These are phyloP conservation scores for Lynx canadensis DNA, from an alignment of 2,113 vertebrate species.

Conservation along the genomic window DNA sequence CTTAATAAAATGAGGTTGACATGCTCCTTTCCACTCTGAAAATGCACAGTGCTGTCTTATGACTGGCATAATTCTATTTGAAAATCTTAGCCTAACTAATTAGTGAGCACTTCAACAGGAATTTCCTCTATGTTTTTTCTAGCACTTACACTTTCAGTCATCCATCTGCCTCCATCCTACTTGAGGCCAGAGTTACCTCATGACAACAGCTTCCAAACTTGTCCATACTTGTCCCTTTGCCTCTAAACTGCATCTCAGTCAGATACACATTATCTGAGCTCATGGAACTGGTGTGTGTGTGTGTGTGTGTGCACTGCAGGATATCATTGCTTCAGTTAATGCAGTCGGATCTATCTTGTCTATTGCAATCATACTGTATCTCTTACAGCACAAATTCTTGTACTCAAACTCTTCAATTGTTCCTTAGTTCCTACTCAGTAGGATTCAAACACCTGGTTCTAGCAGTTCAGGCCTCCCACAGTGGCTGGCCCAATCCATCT, in stretches of 20 bases:
- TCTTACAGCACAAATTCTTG: neutral
- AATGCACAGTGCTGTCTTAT: neutral
- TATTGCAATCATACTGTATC: neutral
- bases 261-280: neutral
- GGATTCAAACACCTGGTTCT: neutral
- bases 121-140: neutral
- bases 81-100: constrained; percentile 27
- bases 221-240: neutral
- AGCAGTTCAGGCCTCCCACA: neutral
- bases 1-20: neutral
- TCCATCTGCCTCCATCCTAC: neutral
- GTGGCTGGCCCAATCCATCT: neutral
- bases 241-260: neutral
- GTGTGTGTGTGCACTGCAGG: neutral
- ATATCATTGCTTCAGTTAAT: neutral
- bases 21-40: neutral
- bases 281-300: neutral
- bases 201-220: neutral
- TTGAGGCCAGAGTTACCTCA: neutral
- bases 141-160: neutral
- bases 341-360: neutral
- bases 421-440: neutral
- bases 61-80: neutral
- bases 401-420: neutral
- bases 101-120: neutral